phyloP scores from a whole-genome alignment of 2,797 vertebrate species.

The Sciurus vulgaris region DNA sequence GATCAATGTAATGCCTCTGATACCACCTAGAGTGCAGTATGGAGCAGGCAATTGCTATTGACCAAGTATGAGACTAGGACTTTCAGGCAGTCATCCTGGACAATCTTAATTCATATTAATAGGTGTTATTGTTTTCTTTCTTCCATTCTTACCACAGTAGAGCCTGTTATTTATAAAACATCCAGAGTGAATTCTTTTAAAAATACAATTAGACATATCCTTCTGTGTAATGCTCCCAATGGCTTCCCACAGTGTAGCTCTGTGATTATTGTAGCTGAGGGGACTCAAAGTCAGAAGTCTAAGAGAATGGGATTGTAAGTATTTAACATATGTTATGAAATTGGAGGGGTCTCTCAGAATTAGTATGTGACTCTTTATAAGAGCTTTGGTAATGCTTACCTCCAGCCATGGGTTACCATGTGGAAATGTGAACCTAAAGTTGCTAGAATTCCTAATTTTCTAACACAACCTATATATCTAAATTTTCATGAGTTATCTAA shows the following conservation, averaged over 20 bases:
- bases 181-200: slow-evolving; percentile 8
- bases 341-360: background rate
- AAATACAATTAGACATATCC: slow-evolving; percentile 22
- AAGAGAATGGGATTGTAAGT: background rate
- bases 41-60: background rate
- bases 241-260: background rate
- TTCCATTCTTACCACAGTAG: background rate
- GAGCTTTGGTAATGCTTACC: background rate
- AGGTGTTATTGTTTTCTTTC: background rate
- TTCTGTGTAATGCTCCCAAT: background rate
- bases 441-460: slow-evolving; percentile 42
- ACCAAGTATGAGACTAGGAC: background rate
- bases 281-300: background rate
- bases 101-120: background rate
- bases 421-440: background rate
- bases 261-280: background rate
- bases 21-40: background rate
- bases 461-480: slow-evolving; percentile 46
- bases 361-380: background rate
- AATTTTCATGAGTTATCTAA: slow-evolving; percentile 60
- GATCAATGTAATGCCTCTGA: background rate
- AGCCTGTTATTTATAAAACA: slow-evolving; percentile 29
- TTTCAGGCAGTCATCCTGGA: background rate
- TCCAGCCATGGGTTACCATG: background rate
- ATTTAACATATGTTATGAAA: background rate